These are phyloP conservation scores for Microcebus tavaratra DNA, from an alignment of 2,113 vertebrate genomes.

Conservation along the genomic window DNA sequence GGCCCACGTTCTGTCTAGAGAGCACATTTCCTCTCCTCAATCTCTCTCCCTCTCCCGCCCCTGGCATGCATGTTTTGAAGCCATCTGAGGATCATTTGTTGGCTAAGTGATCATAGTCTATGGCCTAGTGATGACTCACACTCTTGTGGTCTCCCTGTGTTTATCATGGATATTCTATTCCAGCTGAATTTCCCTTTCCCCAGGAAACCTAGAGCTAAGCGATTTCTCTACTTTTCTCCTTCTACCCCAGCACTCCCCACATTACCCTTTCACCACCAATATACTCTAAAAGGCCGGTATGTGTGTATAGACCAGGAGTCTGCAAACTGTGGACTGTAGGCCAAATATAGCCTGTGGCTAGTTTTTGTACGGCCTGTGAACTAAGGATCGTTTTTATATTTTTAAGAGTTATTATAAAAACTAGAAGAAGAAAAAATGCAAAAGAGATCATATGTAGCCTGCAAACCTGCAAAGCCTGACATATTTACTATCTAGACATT, in stretches of 20 bases:
- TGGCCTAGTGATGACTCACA: constrained; percentile 43
- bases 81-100: constrained; percentile 59
- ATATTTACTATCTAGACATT: background rate
- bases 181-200: constrained; percentile 69
- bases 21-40: background rate
- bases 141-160: constrained; percentile 62
- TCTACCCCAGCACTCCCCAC: background rate
- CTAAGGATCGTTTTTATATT: background rate
- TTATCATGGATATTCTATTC: constrained; percentile 61
- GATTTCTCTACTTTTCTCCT: constrained; percentile 27
- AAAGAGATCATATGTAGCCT: background rate
- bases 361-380: background rate
- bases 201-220: constrained; percentile 33
- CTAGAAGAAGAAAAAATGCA: background rate
- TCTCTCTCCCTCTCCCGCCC: background rate
- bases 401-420: background rate
- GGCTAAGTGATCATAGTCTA: background rate
- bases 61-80: constrained; percentile 43
- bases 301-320: too few relatives aligned
- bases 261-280: background rate
- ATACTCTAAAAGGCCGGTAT: background rate
- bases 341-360: background rate
- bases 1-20: background rate
- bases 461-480: background rate
- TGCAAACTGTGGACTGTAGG: background rate